A percentile compares a stretch with the other conserved stretches of the same genome.
Evolutionary conservation across 2,888 invertebrate genomes (phyloP).

Genomic region (Papilio demoleus): DNA sequence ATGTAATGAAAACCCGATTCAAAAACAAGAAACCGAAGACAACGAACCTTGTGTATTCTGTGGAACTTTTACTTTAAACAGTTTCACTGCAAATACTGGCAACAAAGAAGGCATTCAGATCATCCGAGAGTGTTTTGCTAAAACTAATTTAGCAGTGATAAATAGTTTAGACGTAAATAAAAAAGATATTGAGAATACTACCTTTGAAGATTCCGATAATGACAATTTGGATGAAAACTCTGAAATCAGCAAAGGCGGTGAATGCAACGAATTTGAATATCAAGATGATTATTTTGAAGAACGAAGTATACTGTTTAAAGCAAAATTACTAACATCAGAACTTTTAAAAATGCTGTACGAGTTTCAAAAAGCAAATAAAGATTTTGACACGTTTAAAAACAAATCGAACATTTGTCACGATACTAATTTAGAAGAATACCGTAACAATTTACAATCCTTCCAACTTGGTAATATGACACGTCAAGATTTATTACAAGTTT

Average conservation of each 20-base stretch:
- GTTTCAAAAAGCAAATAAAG: conserved; percentile 62
- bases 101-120: conserved; percentile 17
- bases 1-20: neutral
- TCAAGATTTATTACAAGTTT: conserved; percentile 9
- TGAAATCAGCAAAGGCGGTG: conserved; percentile 39
- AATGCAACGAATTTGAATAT: conserved; percentile 43
- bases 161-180: neutral
- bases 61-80: conserved; percentile 12
- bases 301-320: conserved; percentile 50
- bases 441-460: conserved; percentile 10
- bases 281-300: conserved; percentile 24
- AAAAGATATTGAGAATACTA: conserved; percentile 7
- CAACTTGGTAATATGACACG: conserved; percentile 27
- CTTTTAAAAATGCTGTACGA: conserved; percentile 55
- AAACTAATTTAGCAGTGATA: conserved; percentile 28
- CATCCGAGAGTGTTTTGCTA: conserved; percentile 29
- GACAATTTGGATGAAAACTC: conserved; percentile 13
- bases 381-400: conserved; percentile 57
- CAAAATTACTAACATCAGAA: conserved; percentile 55
- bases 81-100: neutral
- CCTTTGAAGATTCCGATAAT: neutral
- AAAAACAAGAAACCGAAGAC: neutral
- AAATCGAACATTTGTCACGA: conserved; percentile 49
- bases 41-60: conserved; percentile 30
- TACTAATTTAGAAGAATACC: conserved; percentile 37